phyloP scores from a whole-genome alignment of 2,888 invertebrate species.

The Amphipyra tragopoginis region DNA sequence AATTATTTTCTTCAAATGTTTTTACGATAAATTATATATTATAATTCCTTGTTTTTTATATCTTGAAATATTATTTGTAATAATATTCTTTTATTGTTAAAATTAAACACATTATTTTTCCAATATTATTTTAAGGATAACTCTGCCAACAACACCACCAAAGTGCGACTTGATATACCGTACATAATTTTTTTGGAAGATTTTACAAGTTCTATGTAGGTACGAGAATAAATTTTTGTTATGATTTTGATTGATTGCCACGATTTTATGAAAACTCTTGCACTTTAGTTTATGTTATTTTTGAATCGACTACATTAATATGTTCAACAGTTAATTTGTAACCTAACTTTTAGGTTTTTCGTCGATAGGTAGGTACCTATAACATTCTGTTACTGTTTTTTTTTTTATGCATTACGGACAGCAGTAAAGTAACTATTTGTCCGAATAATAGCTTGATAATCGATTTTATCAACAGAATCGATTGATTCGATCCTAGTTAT shows the following conservation, averaged over 20 bases:
- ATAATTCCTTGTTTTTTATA: neutral
- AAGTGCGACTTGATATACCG: neutral
- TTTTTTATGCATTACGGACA: neutral
- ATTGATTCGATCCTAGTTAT: neutral
- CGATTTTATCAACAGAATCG: neutral
- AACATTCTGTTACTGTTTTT: conserved; percentile 1
- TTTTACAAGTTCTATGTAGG: conserved; percentile 30
- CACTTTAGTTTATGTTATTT: conserved; percentile 9
- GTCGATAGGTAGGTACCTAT: too few relatives aligned
- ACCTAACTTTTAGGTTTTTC: neutral
- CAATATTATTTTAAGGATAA: neutral
- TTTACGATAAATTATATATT: neutral
- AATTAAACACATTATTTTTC: neutral
- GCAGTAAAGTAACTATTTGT: neutral
- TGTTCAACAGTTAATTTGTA: neutral
- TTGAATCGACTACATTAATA: neutral
- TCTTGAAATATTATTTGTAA: neutral
- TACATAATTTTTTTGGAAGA: conserved; percentile 11
- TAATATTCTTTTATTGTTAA: neutral
- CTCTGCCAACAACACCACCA: neutral
- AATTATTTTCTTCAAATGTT: conserved; percentile 14
- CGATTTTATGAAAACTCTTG: neutral
- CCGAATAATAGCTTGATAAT: conserved; percentile 2
- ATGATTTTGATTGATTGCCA: conserved; percentile 35
- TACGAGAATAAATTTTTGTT: conserved; percentile 27